A percentile compares a stretch with the other conserved stretches of the same genome.
phyloP scores from a whole-genome alignment of 2,888 invertebrate genomes.

The Drosophila emarginata region DNA sequence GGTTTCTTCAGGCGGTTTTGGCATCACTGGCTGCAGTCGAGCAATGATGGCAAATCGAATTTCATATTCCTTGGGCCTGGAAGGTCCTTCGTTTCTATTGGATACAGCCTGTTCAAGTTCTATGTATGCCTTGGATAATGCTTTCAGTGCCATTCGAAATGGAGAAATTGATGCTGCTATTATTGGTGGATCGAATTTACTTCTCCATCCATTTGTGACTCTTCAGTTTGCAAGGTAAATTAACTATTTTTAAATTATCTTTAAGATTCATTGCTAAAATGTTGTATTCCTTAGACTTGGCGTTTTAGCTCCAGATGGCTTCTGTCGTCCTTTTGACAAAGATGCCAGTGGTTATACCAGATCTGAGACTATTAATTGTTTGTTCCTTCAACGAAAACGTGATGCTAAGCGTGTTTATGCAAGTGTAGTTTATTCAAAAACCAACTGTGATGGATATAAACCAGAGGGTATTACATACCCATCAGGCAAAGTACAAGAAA shows the following conservation, averaged over 20 bases:
- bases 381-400: conserved; percentile 88
- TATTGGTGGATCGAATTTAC: conserved; percentile 93
- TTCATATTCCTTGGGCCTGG: conserved; percentile 93
- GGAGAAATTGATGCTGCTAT: conserved; percentile 95
- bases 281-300: conserved; percentile 84
- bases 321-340: conserved; percentile 95
- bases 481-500: conserved; percentile 86
- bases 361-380: conserved; percentile 89
- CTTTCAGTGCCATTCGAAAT: conserved; percentile 88
- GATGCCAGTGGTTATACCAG: conserved; percentile 91
- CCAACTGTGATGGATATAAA: conserved; percentile 91
- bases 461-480: conserved; percentile 88
- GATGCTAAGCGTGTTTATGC: conserved; percentile 88
- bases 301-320: conserved; percentile 91
- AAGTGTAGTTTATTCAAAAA: conserved; percentile 89
- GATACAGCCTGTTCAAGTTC: conserved; percentile 99
- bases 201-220: conserved; percentile 93
- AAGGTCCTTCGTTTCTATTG: conserved; percentile 93
- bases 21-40: conserved; percentile 89
- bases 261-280: background rate
- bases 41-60: conserved; percentile 96
- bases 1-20: conserved; percentile 84
- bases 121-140: conserved; percentile 92
- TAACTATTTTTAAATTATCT: background rate
- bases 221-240: conserved; percentile 90